A percentile compares a stretch with the other conserved stretches of the same genome.
Conservation (phyloP, 1,140 invertebrate genomes). For the Pteromalus puparum region DNA sequence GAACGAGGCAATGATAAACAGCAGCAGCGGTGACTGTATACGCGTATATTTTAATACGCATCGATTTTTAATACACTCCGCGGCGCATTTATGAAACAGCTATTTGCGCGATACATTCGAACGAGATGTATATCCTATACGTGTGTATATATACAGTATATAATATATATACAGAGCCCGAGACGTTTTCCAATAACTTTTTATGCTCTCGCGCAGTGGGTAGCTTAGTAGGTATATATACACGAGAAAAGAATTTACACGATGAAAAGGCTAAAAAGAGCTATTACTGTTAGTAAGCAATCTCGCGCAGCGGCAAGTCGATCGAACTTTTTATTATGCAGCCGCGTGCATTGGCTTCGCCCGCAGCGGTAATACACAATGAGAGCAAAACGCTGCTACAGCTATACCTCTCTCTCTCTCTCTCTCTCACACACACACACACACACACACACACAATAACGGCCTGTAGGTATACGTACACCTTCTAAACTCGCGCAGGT, state of each 20-base stretch:
- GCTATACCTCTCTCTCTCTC: too few relatives aligned
- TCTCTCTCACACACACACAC: too few relatives aligned
- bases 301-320: background rate
- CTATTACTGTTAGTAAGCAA: background rate
- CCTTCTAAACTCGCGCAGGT: too few relatives aligned
- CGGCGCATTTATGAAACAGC: too few relatives aligned
- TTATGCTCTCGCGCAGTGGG: background rate
- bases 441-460: too few relatives aligned
- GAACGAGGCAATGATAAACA: too few relatives aligned
- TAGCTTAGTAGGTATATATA: background rate
- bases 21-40: too few relatives aligned
- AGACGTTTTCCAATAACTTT: slow-evolving; percentile 27
- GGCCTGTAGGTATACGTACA: too few relatives aligned
- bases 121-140: background rate
- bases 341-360: slow-evolving; percentile 9
- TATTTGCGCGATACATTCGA: background rate
- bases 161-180: background rate
- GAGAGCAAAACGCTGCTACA: background rate
- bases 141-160: background rate
- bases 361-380: slow-evolving; percentile 1
- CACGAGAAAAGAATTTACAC: background rate
- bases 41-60: background rate
- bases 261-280: slow-evolving; percentile 1
- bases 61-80: background rate
- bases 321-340: slow-evolving; percentile 27